These are phyloP conservation scores for Crotalus viridis DNA, from an alignment of 2,113 vertebrate species.

Conservation along the genomic window DNA sequence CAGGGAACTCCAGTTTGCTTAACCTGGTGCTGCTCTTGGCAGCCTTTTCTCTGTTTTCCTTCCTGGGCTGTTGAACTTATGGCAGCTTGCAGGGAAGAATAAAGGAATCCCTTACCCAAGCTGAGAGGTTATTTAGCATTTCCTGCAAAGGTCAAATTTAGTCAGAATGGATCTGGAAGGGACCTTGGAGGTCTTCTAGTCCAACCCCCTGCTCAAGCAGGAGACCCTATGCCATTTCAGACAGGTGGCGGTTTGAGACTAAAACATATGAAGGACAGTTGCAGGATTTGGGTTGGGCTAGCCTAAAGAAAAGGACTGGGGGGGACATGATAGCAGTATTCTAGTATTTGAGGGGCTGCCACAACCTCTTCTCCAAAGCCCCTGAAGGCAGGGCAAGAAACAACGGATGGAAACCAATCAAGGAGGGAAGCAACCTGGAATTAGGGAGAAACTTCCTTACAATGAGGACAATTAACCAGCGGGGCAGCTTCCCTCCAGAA, in stretches of 20 bases:
- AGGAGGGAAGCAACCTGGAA: neutral
- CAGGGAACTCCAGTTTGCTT: neutral
- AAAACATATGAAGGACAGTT: too few species aligned
- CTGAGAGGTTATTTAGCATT: too few species aligned
- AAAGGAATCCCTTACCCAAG: neutral
- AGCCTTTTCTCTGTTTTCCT: neutral
- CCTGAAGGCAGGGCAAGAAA: neutral
- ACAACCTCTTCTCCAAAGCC: accelerated
- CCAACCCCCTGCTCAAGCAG: neutral
- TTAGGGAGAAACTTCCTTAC: neutral
- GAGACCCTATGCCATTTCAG: neutral
- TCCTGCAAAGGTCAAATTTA: neutral
- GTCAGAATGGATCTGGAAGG: neutral
- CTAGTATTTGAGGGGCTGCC: neutral
- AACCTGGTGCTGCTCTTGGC: neutral
- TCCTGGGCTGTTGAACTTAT: neutral
- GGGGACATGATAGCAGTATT: too few species aligned
- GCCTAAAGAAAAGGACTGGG: too few species aligned
- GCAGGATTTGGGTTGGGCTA: too few species aligned
- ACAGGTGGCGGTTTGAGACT: neutral
- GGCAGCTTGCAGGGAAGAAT: neutral
- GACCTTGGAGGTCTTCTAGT: neutral
- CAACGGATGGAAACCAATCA: neutral
- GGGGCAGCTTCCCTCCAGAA: too few species aligned
- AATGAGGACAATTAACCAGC: neutral